Evolutionary conservation across 2,797 vertebrate species (phyloP).

Genomic region (Peromyscus attwateri): DNA sequence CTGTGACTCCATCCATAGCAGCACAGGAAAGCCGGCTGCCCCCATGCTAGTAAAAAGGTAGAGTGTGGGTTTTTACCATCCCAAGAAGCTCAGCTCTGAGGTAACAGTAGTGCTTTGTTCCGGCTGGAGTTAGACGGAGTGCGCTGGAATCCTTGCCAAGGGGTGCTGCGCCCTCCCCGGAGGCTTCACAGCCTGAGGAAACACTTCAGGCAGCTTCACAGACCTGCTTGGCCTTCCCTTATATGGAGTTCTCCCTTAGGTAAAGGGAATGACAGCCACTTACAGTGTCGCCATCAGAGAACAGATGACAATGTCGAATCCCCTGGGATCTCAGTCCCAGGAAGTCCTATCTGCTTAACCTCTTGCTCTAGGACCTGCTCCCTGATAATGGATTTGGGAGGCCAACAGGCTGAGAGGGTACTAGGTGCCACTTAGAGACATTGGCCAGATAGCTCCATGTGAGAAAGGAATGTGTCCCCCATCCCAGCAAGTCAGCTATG

Average conservation of each 20-base stretch:
- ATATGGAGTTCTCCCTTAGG: slow-evolving; percentile 91
- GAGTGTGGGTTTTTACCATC: slow-evolving; percentile 79
- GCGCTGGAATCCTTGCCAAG: slow-evolving; percentile 89
- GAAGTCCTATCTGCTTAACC: slow-evolving; percentile 74
- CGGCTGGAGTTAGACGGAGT: slow-evolving; percentile 84
- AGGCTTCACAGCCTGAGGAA: slow-evolving; percentile 85
- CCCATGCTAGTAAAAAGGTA: slow-evolving; percentile 73
- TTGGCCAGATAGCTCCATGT: slow-evolving; percentile 50
- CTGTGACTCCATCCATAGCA: slow-evolving; percentile 70
- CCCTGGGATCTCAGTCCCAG: slow-evolving; percentile 55
- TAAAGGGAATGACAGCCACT: slow-evolving; percentile 85
- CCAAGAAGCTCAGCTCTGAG: slow-evolving; percentile 74
- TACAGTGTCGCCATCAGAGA: slow-evolving; percentile 83
- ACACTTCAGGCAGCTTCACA: slow-evolving; percentile 86
- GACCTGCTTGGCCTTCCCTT: slow-evolving; percentile 90
- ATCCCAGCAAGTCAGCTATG: background rate
- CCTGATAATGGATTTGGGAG: slow-evolving; percentile 73
- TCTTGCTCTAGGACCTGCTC: slow-evolving; percentile 52
- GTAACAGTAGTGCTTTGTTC: slow-evolving; percentile 88
- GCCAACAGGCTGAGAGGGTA: slow-evolving; percentile 30
- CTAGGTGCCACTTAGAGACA: background rate
- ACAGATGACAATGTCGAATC: slow-evolving; percentile 84
- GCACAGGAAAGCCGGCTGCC: slow-evolving; percentile 66
- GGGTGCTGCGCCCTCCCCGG: slow-evolving; percentile 88
- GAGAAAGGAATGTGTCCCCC: background rate